Percentiles rank a stretch among this genome's conserved stretches.
Evolutionary conservation across 2,888 invertebrate species (phyloP).

Genomic region (Ectemnius continuus): DNA sequence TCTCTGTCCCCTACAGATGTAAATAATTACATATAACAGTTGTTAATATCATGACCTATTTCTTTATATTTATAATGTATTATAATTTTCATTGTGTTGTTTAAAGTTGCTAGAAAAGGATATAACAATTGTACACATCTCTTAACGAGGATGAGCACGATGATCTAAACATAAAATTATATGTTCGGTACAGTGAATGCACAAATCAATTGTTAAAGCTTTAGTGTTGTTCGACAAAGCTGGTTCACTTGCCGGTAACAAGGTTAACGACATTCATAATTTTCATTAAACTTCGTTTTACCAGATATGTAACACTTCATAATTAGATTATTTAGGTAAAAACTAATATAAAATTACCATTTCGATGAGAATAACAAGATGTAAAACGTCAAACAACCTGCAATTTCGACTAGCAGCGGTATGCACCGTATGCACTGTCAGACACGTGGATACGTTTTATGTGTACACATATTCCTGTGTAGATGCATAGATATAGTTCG

Average conservation of each 20-base stretch:
- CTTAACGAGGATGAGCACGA: no score
- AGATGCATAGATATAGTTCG: no score
- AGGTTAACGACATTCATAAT: conserved; percentile 24
- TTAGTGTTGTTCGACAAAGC: neutral
- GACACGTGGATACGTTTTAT: conserved; percentile 8
- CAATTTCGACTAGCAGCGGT: no score
- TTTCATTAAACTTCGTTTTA: neutral
- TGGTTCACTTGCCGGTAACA: conserved; percentile 8
- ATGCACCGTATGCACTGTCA: neutral
- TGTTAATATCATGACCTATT: neutral
- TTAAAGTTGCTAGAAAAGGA: neutral
- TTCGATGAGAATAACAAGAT: conserved; percentile 7
- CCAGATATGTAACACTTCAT: neutral
- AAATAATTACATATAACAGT: conserved; percentile 6
- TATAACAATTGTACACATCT: neutral
- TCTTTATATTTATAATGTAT: neutral
- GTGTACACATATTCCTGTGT: neutral
- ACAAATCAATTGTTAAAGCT: neutral
- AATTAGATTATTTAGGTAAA: neutral
- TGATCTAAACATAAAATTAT: neutral
- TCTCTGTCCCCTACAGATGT: conserved; percentile 76
- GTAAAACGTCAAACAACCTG: neutral
- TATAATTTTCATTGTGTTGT: neutral
- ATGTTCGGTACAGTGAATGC: neutral
- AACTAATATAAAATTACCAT: conserved; percentile 32